Percentiles rank a stretch among this genome's conserved stretches.
These are phyloP conservation scores for Bombylius major DNA, from an alignment of 2,888 invertebrate species.

Conservation along the genomic window DNA sequence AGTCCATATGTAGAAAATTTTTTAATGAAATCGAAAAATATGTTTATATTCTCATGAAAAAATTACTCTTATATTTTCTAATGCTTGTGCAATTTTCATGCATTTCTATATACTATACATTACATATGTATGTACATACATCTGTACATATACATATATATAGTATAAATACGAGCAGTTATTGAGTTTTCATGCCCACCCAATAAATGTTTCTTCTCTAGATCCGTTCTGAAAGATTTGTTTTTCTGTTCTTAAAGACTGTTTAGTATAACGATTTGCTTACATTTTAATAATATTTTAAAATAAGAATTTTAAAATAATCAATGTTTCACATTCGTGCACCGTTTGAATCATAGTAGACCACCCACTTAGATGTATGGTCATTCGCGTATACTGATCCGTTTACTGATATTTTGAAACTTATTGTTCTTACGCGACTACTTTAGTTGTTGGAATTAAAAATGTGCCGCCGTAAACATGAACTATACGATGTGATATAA, in stretches of 20 bases:
- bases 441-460: neutral
- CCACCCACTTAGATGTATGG: neutral
- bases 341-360: neutral
- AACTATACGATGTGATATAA: neutral
- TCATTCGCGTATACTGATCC: neutral
- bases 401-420: too few species aligned
- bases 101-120: too few species aligned
- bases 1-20: too few species aligned
- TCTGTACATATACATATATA: too few species aligned
- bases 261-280: neutral
- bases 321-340: neutral
- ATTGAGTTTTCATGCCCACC: neutral
- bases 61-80: too few species aligned
- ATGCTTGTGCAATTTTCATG: too few species aligned
- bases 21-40: too few species aligned
- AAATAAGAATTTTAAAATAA: too few species aligned
- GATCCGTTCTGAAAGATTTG: too few species aligned
- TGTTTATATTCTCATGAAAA: too few species aligned
- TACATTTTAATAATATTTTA: neutral
- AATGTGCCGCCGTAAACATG: neutral
- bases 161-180: neutral
- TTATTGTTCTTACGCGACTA: neutral
- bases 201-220: neutral
- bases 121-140: neutral
- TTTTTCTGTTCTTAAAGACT: neutral